Evolutionary conservation across 2,888 invertebrate species (phyloP), one percentile per base, ranked within the genome.

Genomic region (Scaptomyza caliginosa): DNA sequence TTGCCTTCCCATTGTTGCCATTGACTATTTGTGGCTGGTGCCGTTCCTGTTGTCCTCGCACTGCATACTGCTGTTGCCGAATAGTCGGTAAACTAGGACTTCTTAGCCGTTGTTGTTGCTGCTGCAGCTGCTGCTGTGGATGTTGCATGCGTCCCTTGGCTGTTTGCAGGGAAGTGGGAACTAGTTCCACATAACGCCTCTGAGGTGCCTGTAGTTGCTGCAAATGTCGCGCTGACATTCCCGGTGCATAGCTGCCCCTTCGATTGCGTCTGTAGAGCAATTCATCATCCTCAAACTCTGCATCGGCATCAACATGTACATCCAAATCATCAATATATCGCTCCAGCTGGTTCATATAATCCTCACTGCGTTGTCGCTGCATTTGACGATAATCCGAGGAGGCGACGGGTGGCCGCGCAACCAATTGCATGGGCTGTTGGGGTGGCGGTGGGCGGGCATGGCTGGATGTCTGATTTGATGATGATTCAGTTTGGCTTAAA

Each of bases 81-180:
- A 95, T 95, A 0, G 95, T 94, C 4, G 95, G 95, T 62, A 95
- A 90, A 81, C 94, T 95, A 21, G 95, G 95, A 87, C 94, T 95
- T 56, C 94, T 92, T 28, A 90, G 67, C 13, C 90, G 88, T 13
- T 83, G 86, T 43, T 71, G 74, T 45, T 80, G 86, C 26, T 67
- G 68, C 38, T 68, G 69, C 26, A 71, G 88, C 34, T 80, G 84
- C 32, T 71, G 77, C 30, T 74, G 68, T 11, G 89, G 78, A 42
- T 88, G 76, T 71, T 89, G 89, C 79, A 89, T 81, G 56, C 89
- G 86, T 1, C 82, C 88, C 72, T 90, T 90, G 50, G 89, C 89
- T n/a, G 89, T 89, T 56, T 89, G 89, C 54, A 89, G 43, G 5
- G 81, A 70, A 8, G 79, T 81, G 11, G 89, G 90, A 63, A 81